phyloP scores from a whole-genome alignment of 2,113 vertebrate genomes.

The Coturnix japonica region DNA sequence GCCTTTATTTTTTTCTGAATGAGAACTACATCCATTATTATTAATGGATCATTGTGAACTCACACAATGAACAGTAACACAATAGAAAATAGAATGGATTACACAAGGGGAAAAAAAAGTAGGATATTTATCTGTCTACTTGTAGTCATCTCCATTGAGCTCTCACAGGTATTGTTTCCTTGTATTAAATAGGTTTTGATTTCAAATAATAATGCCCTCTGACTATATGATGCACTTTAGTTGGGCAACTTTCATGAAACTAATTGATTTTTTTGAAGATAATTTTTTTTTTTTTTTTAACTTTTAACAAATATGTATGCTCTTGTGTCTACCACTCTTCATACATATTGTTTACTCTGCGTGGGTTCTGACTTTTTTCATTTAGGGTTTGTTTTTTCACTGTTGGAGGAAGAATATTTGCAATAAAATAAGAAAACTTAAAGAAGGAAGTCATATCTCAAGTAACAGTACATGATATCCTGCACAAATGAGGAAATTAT shows the following conservation, averaged over 20 bases:
- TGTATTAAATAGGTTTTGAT: conserved; percentile 32
- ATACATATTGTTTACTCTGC: neutral
- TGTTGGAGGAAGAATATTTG: neutral
- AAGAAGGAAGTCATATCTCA: neutral
- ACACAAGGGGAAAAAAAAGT: too few relatives aligned
- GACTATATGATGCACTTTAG: neutral
- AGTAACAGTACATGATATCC: neutral
- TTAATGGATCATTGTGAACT: neutral
- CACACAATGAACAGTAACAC: neutral
- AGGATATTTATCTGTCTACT: too few relatives aligned
- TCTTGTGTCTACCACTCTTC: neutral
- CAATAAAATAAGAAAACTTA: neutral
- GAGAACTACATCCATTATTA: neutral
- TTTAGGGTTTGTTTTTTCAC: neutral
- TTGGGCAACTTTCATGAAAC: neutral
- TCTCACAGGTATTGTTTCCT: conserved; percentile 5
- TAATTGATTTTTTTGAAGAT: neutral
- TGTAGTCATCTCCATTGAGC: too few relatives aligned
- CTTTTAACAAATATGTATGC: neutral
- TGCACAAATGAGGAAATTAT: neutral
- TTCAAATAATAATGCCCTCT: neutral
- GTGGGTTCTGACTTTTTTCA: neutral
- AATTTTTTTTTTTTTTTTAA: neutral
- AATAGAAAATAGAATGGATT: neutral
- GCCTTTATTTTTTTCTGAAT: neutral